A percentile compares a stretch with the other conserved stretches of the same genome.
Conservation (phyloP, 2,888 invertebrate species). For the Nemotelus pantherinus region DNA sequence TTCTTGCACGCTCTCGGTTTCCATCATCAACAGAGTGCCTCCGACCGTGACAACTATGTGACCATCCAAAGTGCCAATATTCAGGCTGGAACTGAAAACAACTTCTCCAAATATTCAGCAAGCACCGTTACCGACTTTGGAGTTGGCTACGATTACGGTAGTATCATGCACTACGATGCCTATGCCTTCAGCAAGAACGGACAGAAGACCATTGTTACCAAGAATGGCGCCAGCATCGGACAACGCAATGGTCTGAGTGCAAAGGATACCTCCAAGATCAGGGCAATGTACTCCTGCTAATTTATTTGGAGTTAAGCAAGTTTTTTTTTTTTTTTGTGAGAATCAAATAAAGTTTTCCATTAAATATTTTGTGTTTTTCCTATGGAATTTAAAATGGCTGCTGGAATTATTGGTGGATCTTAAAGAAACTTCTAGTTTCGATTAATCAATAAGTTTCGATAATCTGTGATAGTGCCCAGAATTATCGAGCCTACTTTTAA, state of each 20-base stretch:
- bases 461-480: too few species aligned
- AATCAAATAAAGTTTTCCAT: too few species aligned
- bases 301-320: too few species aligned
- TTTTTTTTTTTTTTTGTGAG: too few species aligned
- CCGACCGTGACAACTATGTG: slow-evolving; percentile 75
- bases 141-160: slow-evolving; percentile 71
- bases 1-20: slow-evolving; percentile 79
- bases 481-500: too few species aligned
- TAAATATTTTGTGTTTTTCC: too few species aligned
- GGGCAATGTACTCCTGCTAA: slow-evolving; percentile 69
- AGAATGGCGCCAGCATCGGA: slow-evolving; percentile 67
- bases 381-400: too few species aligned
- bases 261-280: slow-evolving; percentile 74
- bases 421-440: too few species aligned
- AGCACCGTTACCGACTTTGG: slow-evolving; percentile 70
- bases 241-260: slow-evolving; percentile 75
- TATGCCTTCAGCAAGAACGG: slow-evolving; percentile 71
- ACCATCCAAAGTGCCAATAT: slow-evolving; percentile 75
- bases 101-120: slow-evolving; percentile 69
- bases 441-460: too few species aligned
- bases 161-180: slow-evolving; percentile 73
- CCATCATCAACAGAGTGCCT: slow-evolving; percentile 79
- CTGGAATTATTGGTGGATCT: too few species aligned
- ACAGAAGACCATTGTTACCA: slow-evolving; percentile 69
- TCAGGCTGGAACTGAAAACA: slow-evolving; percentile 62